phyloP scores from a whole-genome alignment of 2,113 vertebrate species.

The Eptatretus burgeri region DNA sequence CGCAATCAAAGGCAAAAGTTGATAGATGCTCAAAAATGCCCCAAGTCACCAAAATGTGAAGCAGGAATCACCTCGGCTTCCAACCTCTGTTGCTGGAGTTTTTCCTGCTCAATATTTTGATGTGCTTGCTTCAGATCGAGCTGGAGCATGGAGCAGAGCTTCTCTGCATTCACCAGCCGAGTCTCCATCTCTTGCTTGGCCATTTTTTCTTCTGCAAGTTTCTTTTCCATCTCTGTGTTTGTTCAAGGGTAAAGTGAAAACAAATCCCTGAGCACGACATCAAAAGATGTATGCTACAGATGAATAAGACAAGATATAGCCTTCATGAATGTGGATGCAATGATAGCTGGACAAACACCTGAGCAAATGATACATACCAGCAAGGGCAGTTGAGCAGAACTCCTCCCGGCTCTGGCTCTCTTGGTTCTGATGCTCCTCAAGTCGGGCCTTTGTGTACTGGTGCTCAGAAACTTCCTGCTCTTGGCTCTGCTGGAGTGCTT shows the following conservation, averaged over 20 bases:
- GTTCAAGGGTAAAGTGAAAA: background rate
- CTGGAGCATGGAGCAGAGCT: conserved; percentile 87
- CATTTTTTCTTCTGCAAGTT: conserved; percentile 56
- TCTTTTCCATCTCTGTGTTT: conserved; percentile 67
- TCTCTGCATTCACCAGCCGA: conserved; percentile 62
- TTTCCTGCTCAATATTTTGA: conserved; percentile 75
- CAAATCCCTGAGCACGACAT: too few species aligned
- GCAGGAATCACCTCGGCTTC: conserved; percentile 47
- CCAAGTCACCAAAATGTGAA: too few species aligned
- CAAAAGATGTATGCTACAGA: too few species aligned
- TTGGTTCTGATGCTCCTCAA: background rate
- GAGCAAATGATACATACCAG: too few species aligned
- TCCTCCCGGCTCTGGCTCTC: too few species aligned
- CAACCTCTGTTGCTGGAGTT: conserved; percentile 64
- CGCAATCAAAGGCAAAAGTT: too few species aligned
- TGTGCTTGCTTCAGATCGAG: conserved; percentile 86
- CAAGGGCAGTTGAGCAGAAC: too few species aligned
- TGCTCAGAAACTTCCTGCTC: background rate
- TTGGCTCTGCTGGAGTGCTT: background rate
- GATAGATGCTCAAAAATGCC: too few species aligned
- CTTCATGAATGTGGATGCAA: too few species aligned
- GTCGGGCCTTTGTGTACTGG: background rate
- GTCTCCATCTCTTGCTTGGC: conserved; percentile 62
- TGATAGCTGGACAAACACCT: too few species aligned
- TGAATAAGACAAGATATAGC: too few species aligned